A percentile compares a stretch with the other conserved stretches of the same genome.
Evolutionary conservation across 1,140 invertebrate species (phyloP).

Genomic region (Panonychus citri): DNA sequence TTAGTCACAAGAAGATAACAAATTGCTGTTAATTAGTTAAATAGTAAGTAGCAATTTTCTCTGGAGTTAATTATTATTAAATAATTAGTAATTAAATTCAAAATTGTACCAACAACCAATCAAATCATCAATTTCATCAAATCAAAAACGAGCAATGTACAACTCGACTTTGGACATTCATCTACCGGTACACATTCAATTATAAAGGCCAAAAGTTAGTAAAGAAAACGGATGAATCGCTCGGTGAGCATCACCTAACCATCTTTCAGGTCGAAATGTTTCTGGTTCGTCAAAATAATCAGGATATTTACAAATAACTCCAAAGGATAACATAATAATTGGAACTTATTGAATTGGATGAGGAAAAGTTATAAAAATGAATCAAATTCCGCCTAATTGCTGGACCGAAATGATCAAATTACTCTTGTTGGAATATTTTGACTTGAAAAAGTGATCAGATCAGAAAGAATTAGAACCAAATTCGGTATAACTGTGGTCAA

Average conservation of each 20-base stretch:
- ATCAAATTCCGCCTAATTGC: not conserved
- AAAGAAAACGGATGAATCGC: slow-evolving; percentile 36
- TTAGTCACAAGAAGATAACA: no score
- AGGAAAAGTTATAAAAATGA: not conserved
- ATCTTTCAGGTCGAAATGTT: slow-evolving; percentile 54
- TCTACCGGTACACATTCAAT: slow-evolving; percentile 30
- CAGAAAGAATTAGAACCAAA: slow-evolving; percentile 49
- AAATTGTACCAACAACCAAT: no score
- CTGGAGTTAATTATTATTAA: no score
- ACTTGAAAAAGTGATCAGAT: slow-evolving; percentile 45
- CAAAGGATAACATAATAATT: slow-evolving; percentile 58
- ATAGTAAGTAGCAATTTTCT: no score
- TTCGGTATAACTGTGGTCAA: slow-evolving; percentile 58
- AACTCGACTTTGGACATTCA: slow-evolving; percentile 42
- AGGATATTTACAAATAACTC: slow-evolving; percentile 50
- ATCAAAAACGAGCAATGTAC: no score
- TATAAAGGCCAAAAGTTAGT: slow-evolving; percentile 63
- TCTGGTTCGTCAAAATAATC: slow-evolving; percentile 47
- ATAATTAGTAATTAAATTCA: no score
- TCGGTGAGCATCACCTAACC: slow-evolving; percentile 29
- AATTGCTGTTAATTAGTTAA: no score
- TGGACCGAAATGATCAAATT: slow-evolving; percentile 27
- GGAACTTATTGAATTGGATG: slow-evolving; percentile 51
- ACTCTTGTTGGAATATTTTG: slow-evolving; percentile 48
- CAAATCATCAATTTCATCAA: no score